phyloP scores from a whole-genome alignment of 2,888 invertebrate species.

The Altica lythri region DNA sequence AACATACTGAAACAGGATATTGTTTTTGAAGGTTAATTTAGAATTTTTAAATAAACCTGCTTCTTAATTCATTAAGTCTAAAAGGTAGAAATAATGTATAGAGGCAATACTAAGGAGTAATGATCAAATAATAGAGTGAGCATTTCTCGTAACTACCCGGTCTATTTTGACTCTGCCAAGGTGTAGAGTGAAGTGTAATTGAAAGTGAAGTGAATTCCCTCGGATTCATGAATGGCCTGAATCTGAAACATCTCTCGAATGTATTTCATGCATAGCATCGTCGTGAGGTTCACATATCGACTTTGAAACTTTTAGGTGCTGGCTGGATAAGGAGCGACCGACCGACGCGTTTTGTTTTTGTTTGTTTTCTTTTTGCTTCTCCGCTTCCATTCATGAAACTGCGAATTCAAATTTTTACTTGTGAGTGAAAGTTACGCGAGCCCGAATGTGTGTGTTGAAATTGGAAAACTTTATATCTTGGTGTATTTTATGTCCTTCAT shows the following conservation, averaged over 20 bases:
- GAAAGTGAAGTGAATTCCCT: slow-evolving; percentile 44
- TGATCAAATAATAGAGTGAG: too few relatives aligned
- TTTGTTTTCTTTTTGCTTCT: slow-evolving; percentile 2
- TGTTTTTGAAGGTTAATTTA: too few relatives aligned
- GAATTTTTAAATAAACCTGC: too few relatives aligned
- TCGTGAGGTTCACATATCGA: slow-evolving; percentile 27
- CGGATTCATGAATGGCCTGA: slow-evolving; percentile 37
- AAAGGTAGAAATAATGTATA: too few relatives aligned
- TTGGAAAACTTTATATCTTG: too few relatives aligned
- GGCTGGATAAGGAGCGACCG: slow-evolving; percentile 7
- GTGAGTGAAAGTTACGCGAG: slow-evolving; percentile 4
- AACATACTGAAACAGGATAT: too few relatives aligned
- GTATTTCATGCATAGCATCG: slow-evolving; percentile 12
- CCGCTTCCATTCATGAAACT: slow-evolving; percentile 16
- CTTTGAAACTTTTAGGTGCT: slow-evolving; percentile 28
- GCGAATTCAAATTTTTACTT: slow-evolving; percentile 15
- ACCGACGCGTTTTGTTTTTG: slow-evolving; percentile 20
- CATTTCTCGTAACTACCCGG: too few relatives aligned
- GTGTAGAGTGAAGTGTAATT: slow-evolving; percentile 12
- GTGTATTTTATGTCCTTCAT: too few relatives aligned
- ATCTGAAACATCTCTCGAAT: slow-evolving; percentile 23
- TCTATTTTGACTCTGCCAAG: slow-evolving; percentile 19
- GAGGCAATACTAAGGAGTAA: too few relatives aligned
- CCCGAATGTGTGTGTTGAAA: too few relatives aligned
- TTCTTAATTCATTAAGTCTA: too few relatives aligned